Evolutionary conservation across 2,797 vertebrate species (phyloP).

Genomic region (Eremophila alpestris): DNA sequence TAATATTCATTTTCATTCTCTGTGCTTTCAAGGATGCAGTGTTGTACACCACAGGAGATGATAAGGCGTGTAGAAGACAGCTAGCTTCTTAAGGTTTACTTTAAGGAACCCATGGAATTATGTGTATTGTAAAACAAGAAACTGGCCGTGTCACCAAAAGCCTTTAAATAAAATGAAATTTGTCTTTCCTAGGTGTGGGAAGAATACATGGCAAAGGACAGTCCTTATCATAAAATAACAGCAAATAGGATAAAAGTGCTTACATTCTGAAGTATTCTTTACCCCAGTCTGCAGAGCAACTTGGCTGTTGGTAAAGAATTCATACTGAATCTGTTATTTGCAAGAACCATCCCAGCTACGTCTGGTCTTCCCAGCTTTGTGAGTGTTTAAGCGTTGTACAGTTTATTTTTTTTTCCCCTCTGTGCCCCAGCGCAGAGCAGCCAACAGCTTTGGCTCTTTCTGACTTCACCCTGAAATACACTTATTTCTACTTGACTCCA

Average conservation of each 20-base stretch:
- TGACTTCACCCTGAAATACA: neutral
- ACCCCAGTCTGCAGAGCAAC: rapidly evolving
- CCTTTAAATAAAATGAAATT: neutral
- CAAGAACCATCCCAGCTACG: neutral
- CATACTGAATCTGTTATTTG: neutral
- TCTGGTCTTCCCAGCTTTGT: neutral
- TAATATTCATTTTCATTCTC: neutral
- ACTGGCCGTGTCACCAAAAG: neutral
- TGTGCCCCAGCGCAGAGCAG: neutral
- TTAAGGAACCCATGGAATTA: neutral
- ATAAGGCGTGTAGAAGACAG: neutral
- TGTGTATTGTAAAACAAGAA: neutral
- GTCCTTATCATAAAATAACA: neutral
- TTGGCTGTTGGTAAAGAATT: neutral
- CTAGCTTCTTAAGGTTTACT: neutral
- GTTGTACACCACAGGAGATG: neutral
- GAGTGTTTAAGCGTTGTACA: neutral
- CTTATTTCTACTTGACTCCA: neutral
- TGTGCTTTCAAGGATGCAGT: neutral
- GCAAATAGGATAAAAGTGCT: neutral
- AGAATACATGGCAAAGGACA: neutral
- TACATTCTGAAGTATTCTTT: neutral
- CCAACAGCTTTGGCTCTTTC: neutral
- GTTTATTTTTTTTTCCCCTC: neutral
- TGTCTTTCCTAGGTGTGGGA: neutral